Conservation (phyloP, 2,888 invertebrate species). For the Epiperipatus broadwayi region DNA sequence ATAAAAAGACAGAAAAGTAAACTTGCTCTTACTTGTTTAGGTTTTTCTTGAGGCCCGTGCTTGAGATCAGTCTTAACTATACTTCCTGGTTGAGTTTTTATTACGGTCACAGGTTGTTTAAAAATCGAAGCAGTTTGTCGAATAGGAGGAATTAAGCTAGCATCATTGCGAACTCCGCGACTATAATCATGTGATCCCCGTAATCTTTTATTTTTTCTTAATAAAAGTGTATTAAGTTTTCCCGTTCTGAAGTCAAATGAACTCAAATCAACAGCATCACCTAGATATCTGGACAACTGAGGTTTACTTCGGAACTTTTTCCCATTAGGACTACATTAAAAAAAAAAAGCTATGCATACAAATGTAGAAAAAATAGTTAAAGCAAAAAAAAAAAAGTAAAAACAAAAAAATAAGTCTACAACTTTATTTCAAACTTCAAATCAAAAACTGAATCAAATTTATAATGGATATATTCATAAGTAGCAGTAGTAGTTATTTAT, state of each 20-base stretch:
- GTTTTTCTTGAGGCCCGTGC: constrained; percentile 76
- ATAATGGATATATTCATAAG: too few relatives aligned
- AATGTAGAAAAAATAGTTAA: too few relatives aligned
- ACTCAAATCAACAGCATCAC: constrained; percentile 54
- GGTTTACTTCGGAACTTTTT: constrained; percentile 62
- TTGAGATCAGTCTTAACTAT: constrained; percentile 72
- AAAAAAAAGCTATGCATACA: constrained; percentile 4
- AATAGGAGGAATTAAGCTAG: constrained; percentile 77
- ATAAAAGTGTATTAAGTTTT: constrained; percentile 47
- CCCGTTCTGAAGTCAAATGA: constrained; percentile 64
- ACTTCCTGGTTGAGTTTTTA: constrained; percentile 65
- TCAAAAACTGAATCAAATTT: too few relatives aligned
- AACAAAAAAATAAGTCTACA: too few relatives aligned
- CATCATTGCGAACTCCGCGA: constrained; percentile 61
- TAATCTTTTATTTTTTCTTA: constrained; percentile 49
- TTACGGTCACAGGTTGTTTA: constrained; percentile 92
- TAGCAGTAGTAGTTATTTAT: too few relatives aligned
- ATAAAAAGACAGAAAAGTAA: too few relatives aligned
- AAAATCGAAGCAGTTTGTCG: constrained; percentile 95
- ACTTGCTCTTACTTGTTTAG: constrained; percentile 50
- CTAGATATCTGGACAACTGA: constrained; percentile 54
- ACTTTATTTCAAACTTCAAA: too few relatives aligned
- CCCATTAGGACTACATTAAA: constrained; percentile 48
- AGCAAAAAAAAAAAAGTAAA: too few relatives aligned
- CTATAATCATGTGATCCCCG: constrained; percentile 47